Evolutionary conservation across 2,797 vertebrate genomes (phyloP), one percentile per base, ranked within the genome.

Genomic region (Smutsia temminckii): DNA sequence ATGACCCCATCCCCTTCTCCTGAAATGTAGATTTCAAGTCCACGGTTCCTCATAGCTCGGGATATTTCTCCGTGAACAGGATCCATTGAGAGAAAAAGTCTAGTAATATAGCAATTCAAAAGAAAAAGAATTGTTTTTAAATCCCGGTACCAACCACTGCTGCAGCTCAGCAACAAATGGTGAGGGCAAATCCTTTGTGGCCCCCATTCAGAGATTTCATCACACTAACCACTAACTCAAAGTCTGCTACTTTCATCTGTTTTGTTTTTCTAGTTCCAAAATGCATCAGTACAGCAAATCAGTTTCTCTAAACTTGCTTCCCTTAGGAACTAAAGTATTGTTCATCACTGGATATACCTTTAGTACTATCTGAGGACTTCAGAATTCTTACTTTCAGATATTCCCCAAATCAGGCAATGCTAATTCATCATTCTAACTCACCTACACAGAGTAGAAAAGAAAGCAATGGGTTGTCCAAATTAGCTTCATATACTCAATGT

Each of bases 61-160:
- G 99, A 99, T 98, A 99, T 99, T 98, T 99, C 99, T 14, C 99
- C 99, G 4, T 99, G 99, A 11, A 97, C 89, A 23, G 99, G 99
- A 98, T 99, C 99, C 99, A 99, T 99, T 80, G 99, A 99, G 94
- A 99, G 98, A 97, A 99, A 99, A 96, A 99, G 98, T 95, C 99
- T 99, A 96, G 72, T n/a, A 93, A 96, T 49, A 40, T 4, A 46
- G 46, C 29, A 89, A 91, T 89, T 88, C 16, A 84, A 78, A 94
- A 32, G 32, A 92, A 69, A 68, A 53, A 55, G 83, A 32, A 32
- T 86, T 77, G 37, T 46, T 46, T 46, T 46, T 46, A 91, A 93
- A 55, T 64, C 40, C 34, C 49, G 90, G 42, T 71, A 57, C 37
- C 4, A 78, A 71, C 13, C 21, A 87, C 72, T 7, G 8, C 29